Conservation (phyloP, 2,888 invertebrate genomes). For the Xanthia icteritia region DNA sequence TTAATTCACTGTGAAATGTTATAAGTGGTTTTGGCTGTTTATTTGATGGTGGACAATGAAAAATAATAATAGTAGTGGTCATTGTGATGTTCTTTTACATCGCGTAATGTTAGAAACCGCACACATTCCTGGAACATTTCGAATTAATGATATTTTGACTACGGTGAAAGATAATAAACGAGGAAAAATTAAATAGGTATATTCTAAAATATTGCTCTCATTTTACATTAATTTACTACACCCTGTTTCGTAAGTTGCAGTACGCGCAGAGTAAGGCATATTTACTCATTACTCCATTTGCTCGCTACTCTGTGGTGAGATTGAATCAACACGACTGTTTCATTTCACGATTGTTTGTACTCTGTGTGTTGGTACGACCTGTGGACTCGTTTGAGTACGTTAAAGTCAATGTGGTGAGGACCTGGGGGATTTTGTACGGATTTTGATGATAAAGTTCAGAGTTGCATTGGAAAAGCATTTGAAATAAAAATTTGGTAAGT, state of each 20-base stretch:
- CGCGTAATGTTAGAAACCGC: neutral
- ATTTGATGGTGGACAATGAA: neutral
- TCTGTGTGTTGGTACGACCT: slow-evolving; percentile 12
- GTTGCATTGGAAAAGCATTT: neutral
- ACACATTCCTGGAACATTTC: neutral
- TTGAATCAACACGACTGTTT: slow-evolving; percentile 48
- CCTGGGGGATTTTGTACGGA: neutral
- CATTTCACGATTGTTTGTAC: slow-evolving; percentile 45
- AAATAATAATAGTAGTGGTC: neutral
- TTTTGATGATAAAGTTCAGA: neutral
- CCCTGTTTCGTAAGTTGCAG: neutral
- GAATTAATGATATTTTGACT: neutral
- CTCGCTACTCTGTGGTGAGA: slow-evolving; percentile 21
- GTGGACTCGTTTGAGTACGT: slow-evolving; percentile 16
- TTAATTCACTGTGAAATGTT: neutral
- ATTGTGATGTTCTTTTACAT: neutral
- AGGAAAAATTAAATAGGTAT: neutral
- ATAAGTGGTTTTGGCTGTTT: neutral
- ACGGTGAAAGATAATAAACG: neutral
- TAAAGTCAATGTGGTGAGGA: slow-evolving; percentile 5
- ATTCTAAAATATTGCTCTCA: no score
- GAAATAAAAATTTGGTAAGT: neutral
- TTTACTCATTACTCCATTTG: slow-evolving; percentile 5
- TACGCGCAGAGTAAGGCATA: neutral
- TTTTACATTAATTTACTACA: neutral